Conservation (phyloP, 2,888 invertebrate species). For the Epinotia nisella region DNA sequence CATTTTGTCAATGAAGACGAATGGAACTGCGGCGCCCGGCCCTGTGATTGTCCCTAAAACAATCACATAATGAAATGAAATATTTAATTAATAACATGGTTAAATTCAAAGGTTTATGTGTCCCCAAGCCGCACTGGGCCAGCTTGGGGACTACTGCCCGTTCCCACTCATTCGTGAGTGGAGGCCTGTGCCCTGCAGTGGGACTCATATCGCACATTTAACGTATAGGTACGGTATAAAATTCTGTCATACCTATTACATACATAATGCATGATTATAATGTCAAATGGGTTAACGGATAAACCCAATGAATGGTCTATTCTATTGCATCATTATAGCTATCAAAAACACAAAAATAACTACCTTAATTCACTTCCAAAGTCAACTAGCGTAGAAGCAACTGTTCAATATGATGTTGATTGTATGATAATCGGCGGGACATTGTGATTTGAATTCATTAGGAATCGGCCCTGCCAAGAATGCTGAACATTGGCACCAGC, state of each 20-base stretch:
- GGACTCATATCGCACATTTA: too few relatives aligned
- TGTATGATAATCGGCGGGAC: conserved; percentile 62
- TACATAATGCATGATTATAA: neutral
- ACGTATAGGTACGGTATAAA: too few relatives aligned
- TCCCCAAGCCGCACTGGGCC: too few relatives aligned
- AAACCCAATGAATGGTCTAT: neutral
- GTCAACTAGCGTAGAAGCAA: conserved; percentile 33
- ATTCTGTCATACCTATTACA: too few relatives aligned
- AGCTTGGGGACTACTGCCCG: too few relatives aligned
- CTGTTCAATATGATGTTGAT: conserved; percentile 46
- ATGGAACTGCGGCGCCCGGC: neutral
- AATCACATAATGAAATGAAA: too few relatives aligned
- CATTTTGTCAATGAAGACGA: neutral
- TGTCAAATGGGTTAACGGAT: neutral
- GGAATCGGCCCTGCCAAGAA: conserved; percentile 45
- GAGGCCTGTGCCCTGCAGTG: too few relatives aligned
- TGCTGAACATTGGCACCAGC: conserved; percentile 19
- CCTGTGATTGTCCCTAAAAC: neutral
- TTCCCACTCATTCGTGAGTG: too few relatives aligned
- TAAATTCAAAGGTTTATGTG: too few relatives aligned
- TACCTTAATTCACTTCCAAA: conserved; percentile 6
- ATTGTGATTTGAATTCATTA: conserved; percentile 64
- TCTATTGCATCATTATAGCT: neutral
- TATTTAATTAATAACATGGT: too few relatives aligned
- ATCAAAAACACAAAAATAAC: conserved; percentile 9